These are phyloP conservation scores for Sylvilagus bachmani DNA, from an alignment of 2,113 vertebrate genomes.

Conservation along the genomic window DNA sequence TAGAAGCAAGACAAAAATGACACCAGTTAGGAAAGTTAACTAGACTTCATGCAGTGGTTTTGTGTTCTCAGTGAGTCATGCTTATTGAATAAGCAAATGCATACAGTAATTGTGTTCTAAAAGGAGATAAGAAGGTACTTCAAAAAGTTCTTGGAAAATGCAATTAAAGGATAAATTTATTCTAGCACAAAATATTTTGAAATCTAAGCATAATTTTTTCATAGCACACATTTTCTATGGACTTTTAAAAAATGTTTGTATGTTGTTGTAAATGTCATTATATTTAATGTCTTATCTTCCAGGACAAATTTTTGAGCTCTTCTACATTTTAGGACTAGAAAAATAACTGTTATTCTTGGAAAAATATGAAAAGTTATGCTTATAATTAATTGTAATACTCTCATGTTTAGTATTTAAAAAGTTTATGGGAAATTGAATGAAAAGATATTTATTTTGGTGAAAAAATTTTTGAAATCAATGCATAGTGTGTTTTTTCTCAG, in stretches of 20 bases:
- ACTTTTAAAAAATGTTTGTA: not conserved
- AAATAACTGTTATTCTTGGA: slow-evolving; percentile 20
- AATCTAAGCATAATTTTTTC: too few relatives aligned
- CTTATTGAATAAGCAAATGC: not conserved
- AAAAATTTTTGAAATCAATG: too few relatives aligned
- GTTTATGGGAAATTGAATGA: too few relatives aligned
- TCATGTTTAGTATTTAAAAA: too few relatives aligned
- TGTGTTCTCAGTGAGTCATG: not conserved
- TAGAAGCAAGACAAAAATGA: not conserved
- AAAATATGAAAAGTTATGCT: not conserved
- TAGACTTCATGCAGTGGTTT: not conserved
- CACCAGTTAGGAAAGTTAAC: not conserved
- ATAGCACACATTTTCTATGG: too few relatives aligned
- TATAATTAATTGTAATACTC: not conserved
- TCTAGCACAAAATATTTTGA: too few relatives aligned
- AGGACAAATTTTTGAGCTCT: not conserved
- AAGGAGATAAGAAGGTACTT: not conserved
- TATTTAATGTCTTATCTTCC: not conserved
- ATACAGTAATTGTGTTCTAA: slow-evolving; percentile 3
- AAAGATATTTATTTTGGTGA: too few relatives aligned
- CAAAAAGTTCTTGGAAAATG: too few relatives aligned
- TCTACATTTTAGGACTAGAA: not conserved
- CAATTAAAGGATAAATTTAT: too few relatives aligned
- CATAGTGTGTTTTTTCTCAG: too few relatives aligned
- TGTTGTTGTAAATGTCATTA: not conserved